A percentile compares a stretch with the other conserved stretches of the same genome.
Evolutionary conservation across 2,888 invertebrate genomes (phyloP).

Genomic region (Dolomedes plantarius): DNA sequence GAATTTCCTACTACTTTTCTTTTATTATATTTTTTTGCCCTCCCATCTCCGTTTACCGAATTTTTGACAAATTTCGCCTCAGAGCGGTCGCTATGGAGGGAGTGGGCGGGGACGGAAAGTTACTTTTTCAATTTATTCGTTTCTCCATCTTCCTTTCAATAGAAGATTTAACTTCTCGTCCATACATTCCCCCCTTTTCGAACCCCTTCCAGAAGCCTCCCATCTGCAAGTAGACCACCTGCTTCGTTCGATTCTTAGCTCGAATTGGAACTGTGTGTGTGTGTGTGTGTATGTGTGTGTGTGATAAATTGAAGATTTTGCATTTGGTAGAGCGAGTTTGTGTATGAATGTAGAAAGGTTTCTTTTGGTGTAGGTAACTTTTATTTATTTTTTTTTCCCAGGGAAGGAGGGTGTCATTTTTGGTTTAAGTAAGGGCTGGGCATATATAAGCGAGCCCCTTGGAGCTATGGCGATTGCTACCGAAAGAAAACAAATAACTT

Average conservation of each 20-base stretch:
- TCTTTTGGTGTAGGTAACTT: neutral
- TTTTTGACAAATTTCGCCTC: conserved; percentile 64
- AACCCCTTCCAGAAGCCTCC: neutral
- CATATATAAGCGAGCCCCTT: too few species aligned
- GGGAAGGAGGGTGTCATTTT: too few species aligned
- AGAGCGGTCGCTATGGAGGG: conserved; percentile 10
- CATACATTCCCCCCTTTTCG: conserved; percentile 4
- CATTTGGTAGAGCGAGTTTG: conserved; percentile 18
- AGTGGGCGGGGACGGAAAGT: conserved; percentile 15
- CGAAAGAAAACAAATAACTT: too few species aligned
- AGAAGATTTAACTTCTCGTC: conserved; percentile 42
- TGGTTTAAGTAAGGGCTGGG: too few species aligned
- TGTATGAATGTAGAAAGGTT: neutral
- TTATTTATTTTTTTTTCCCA: neutral
- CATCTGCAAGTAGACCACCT: conserved; percentile 27
- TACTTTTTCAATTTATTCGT: conserved; percentile 68
- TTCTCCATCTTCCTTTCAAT: conserved; percentile 60
- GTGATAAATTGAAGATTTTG: conserved; percentile 53
- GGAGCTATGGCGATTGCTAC: too few species aligned
- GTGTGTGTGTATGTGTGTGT: neutral
- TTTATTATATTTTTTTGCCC: conserved; percentile 36
- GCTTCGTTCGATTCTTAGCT: conserved; percentile 28
- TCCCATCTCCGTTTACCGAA: conserved; percentile 52
- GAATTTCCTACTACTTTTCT: conserved; percentile 9
- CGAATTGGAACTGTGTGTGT: neutral